A percentile compares a stretch with the other conserved stretches of the same genome.
Evolutionary conservation across 2,888 invertebrate species (phyloP).

Genomic region (Hemaris fuciformis): DNA sequence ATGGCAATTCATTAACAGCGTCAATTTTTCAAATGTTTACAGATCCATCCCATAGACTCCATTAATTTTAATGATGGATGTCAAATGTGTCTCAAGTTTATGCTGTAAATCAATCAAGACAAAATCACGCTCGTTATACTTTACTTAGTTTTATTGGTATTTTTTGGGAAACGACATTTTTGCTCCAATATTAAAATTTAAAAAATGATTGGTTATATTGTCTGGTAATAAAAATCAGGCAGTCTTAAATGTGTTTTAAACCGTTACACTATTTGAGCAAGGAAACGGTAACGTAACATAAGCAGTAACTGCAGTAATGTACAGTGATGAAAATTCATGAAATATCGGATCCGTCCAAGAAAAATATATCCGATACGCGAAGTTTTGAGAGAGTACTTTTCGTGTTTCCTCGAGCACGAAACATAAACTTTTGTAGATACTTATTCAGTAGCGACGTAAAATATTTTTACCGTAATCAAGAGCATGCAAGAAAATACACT

Average conservation of each 20-base stretch:
- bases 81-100: constrained; percentile 47
- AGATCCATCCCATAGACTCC: constrained; percentile 39
- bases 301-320: background rate
- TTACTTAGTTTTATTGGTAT: constrained; percentile 12
- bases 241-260: background rate
- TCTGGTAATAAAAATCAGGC: background rate
- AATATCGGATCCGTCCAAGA: background rate
- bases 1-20: constrained; percentile 43
- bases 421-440: constrained; percentile 37
- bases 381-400: background rate
- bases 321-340: background rate
- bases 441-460: constrained; percentile 37
- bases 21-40: constrained; percentile 46
- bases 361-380: background rate
- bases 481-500: constrained; percentile 31
- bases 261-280: too few species aligned
- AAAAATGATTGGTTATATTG: background rate
- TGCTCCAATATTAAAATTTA: background rate
- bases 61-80: constrained; percentile 56
- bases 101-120: constrained; percentile 52
- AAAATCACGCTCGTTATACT: constrained; percentile 27
- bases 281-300: background rate
- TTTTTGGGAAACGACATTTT: background rate
- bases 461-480: constrained; percentile 30
- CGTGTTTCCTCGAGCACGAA: background rate